Percentiles rank a stretch among this genome's conserved stretches.
Evolutionary conservation across 2,113 vertebrate species (phyloP).

Genomic region (Mionectes macconnelli): DNA sequence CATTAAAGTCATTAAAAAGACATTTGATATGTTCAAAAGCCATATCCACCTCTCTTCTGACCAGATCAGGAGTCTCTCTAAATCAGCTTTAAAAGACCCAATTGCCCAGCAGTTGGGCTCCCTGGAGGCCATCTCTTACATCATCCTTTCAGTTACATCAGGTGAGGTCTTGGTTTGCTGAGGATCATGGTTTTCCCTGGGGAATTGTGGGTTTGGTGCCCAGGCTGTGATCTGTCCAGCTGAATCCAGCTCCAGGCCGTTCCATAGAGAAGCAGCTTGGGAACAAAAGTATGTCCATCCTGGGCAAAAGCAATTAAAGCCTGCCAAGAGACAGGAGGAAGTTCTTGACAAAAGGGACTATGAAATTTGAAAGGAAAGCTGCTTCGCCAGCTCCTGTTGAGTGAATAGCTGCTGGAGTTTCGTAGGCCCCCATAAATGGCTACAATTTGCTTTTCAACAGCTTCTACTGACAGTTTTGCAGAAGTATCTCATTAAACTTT

Average conservation of each 20-base stretch:
- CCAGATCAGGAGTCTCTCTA: not conserved
- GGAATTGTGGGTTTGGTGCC: rapidly evolving
- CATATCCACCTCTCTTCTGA: not conserved
- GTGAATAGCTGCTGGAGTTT: constrained; percentile 1
- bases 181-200: not conserved
- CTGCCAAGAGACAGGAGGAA: not conserved
- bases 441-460: constrained; percentile 14
- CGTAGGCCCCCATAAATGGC: not conserved
- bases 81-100: not conserved
- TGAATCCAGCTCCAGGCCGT: not conserved
- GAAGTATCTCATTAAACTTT: not conserved
- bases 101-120: not conserved
- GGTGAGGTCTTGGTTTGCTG: not conserved
- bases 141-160: not conserved
- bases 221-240: not conserved
- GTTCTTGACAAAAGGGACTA: not conserved
- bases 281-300: not conserved
- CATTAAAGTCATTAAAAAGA: not conserved
- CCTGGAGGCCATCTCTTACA: not conserved
- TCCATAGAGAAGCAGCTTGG: not conserved
- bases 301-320: not conserved
- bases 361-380: not conserved
- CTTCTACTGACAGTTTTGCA: not conserved
- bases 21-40: not conserved
- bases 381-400: not conserved